Conservation (phyloP, 2,113 vertebrate genomes). For the Garra rufa region DNA sequence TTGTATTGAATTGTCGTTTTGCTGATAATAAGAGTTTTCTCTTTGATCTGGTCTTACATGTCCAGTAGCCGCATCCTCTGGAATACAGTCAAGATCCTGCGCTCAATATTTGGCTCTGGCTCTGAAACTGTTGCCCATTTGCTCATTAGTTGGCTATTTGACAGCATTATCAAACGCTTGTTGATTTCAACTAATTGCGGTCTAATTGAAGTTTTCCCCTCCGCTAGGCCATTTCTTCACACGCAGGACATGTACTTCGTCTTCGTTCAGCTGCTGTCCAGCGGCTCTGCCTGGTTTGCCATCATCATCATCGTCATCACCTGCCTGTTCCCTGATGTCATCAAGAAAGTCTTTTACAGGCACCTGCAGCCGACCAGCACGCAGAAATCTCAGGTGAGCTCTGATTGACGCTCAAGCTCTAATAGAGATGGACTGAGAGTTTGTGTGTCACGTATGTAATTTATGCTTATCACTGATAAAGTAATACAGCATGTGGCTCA, state of each 20-base stretch:
- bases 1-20: not conserved
- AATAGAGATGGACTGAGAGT: not conserved
- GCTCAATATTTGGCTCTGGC: not conserved
- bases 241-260: slow-evolving; percentile 98
- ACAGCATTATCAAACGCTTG: not conserved
- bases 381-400: slow-evolving; percentile 94
- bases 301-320: slow-evolving; percentile 91
- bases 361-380: slow-evolving; percentile 91
- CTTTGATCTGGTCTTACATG: not conserved
- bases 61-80: not conserved
- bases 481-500: slow-evolving; percentile 51
- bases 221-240: slow-evolving; percentile 92
- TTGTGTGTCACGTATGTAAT: not conserved
- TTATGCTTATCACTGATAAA: not conserved
- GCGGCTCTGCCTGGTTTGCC: slow-evolving; percentile 96
- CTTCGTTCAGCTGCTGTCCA: slow-evolving; percentile 94
- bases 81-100: not conserved
- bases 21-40: not conserved
- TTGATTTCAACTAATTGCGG: not conserved
- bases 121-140: not conserved
- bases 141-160: not conserved
- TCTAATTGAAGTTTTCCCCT: not conserved
- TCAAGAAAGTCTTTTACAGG: slow-evolving; percentile 94
- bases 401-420: not conserved
- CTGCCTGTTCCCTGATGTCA: slow-evolving; percentile 90